Conservation (phyloP, 2,797 vertebrate species). For the Enteromius argenteus region DNA sequence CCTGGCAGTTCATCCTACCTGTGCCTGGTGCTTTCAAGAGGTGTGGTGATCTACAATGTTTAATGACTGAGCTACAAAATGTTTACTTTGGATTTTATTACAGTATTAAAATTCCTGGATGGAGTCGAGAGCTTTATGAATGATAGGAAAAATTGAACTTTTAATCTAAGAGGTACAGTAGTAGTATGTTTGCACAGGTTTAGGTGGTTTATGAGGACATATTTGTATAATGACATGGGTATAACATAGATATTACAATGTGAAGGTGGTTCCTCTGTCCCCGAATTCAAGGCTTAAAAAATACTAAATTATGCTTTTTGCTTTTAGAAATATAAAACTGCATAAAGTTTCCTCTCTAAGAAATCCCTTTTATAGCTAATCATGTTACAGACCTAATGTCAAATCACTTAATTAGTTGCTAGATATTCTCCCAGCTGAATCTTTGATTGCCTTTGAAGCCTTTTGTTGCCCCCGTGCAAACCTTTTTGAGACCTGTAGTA, state of each 20-base stretch:
- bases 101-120: background rate
- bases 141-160: background rate
- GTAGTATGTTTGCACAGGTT: background rate
- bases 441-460: no score
- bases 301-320: background rate
- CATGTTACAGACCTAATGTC: no score
- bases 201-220: background rate
- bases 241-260: background rate
- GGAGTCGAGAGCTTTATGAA: background rate
- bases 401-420: no score
- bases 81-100: slow-evolving; percentile 11
- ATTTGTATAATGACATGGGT: background rate
- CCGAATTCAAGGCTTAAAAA: background rate
- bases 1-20: slow-evolving; percentile 89
- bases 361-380: no score
- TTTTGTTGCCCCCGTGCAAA: no score
- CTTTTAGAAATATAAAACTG: no score
- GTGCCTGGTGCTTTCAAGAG: slow-evolving; percentile 93
- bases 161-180: background rate
- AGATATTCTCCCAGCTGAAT: no score
- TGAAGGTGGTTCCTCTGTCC: background rate
- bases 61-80: slow-evolving; percentile 17
- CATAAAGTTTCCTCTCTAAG: background rate
- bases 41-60: slow-evolving; percentile 74
- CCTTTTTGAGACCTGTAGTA: no score